Evolutionary conservation across 30 jellyfish, hydroid and myxozoan genomes (phyloP).

Genomic region (Aurelia aurita): DNA sequence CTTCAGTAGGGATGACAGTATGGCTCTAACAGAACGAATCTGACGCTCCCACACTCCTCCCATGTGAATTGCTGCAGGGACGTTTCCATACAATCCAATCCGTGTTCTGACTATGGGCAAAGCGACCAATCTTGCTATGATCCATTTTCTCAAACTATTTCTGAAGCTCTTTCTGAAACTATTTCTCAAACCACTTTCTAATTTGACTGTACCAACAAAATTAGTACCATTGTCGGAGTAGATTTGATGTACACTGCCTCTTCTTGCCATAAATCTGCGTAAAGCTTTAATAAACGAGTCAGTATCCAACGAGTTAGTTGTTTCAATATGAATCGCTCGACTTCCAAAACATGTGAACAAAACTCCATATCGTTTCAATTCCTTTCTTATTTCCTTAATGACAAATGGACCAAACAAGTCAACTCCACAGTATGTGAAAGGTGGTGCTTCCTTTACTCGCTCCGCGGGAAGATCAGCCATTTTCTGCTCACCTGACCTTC

Average conservation of each 20-base stretch:
- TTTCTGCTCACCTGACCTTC: conserved; percentile 18
- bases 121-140: conserved; percentile 5
- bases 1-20: conserved; percentile 30
- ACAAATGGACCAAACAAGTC: conserved; percentile 15
- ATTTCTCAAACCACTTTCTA: too few species aligned
- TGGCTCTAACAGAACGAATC: conserved; percentile 29
- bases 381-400: conserved; percentile 34
- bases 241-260: conserved; percentile 29
- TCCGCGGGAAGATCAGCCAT: conserved; percentile 59
- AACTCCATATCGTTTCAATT: conserved; percentile 28
- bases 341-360: conserved; percentile 30
- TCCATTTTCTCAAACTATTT: conserved; percentile 3
- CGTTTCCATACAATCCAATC: conserved; percentile 4
- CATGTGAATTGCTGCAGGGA: conserved; percentile 28
- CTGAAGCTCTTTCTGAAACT: conserved; percentile 8
- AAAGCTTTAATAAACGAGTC: conserved; percentile 30
- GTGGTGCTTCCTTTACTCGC: conserved; percentile 39
- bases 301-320: conserved; percentile 44
- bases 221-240: conserved; percentile 24
- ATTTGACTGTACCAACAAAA: conserved; percentile 1
- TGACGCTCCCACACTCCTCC: conserved; percentile 42
- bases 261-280: conserved; percentile 39
- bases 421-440: conserved; percentile 51
- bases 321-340: conserved; percentile 41
- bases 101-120: conserved; percentile 17